A percentile compares a stretch with the other conserved stretches of the same genome.
phyloP scores from a whole-genome alignment of 2,888 invertebrate genomes.

The Amphipoea oculea region DNA sequence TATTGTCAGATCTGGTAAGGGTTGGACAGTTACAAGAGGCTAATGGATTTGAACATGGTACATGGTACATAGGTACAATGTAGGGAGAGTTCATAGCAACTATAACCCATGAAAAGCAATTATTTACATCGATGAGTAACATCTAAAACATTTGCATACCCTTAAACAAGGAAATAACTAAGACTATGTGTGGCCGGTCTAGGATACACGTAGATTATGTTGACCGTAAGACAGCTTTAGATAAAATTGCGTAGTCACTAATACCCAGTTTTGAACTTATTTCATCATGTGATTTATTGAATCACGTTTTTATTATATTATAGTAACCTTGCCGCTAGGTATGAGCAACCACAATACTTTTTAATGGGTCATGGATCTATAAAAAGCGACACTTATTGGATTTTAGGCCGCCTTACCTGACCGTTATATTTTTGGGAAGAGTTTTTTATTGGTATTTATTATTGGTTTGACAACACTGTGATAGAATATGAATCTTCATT shows the following conservation, averaged over 20 bases:
- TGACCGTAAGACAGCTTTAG: not conserved
- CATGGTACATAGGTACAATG: too few species aligned
- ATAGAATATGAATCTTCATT: not conserved
- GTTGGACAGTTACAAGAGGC: too few species aligned
- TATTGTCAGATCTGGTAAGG: too few species aligned
- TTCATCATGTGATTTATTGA: conserved; percentile 37
- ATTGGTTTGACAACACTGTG: not conserved
- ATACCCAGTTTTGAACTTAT: conserved; percentile 20
- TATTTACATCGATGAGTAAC: too few species aligned
- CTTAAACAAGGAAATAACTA: too few species aligned
- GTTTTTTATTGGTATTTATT: not conserved
- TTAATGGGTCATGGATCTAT: not conserved
- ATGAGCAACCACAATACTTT: conserved; percentile 11
- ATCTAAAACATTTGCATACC: too few species aligned
- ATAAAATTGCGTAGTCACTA: conserved; percentile 36
- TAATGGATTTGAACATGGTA: too few species aligned
- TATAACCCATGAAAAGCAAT: too few species aligned
- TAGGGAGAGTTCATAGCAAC: too few species aligned
- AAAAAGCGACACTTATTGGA: not conserved
- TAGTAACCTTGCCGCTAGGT: conserved; percentile 3
- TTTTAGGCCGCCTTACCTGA: not conserved
- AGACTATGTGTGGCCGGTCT: too few species aligned
- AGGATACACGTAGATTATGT: too few species aligned
- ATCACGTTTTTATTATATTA: conserved; percentile 18
- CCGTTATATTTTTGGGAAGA: not conserved